Conservation (phyloP, 2,888 invertebrate species). For the Agriopis leucophaearia region DNA sequence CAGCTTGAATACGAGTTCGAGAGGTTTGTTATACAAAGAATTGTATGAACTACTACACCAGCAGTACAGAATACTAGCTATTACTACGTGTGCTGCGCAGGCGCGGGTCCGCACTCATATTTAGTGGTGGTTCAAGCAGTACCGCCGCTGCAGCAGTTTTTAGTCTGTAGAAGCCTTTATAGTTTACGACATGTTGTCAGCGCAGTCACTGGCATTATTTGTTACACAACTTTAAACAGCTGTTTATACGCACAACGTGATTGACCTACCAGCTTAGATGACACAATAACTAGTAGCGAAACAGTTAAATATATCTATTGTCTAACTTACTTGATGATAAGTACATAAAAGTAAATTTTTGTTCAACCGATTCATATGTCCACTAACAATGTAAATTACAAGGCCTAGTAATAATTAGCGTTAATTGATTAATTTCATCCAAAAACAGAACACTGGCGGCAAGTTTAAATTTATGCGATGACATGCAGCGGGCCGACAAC, state of each 20-base stretch:
- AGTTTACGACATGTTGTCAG: constrained; percentile 13
- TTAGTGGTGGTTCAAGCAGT: too few species aligned
- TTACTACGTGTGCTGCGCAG: too few species aligned
- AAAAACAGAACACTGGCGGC: constrained; percentile 9
- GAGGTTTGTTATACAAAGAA: too few species aligned
- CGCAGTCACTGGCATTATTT: background rate
- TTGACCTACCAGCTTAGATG: constrained; percentile 7
- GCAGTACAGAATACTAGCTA: too few species aligned
- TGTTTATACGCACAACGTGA: constrained; percentile 16
- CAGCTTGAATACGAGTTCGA: too few species aligned
- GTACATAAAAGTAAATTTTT: too few species aligned
- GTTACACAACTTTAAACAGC: constrained; percentile 17
- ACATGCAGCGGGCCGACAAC: constrained; percentile 37
- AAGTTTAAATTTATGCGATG: constrained; percentile 31
- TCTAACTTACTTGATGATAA: background rate
- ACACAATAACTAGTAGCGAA: constrained; percentile 11
- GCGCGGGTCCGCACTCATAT: too few species aligned
- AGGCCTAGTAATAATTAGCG: background rate
- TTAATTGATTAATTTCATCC: background rate
- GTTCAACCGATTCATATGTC: background rate
- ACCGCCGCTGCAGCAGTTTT: too few species aligned
- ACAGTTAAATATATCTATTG: constrained; percentile 1
- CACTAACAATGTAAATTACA: background rate
- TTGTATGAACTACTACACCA: too few species aligned
- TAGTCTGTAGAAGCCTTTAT: too few species aligned